phyloP scores from a whole-genome alignment of 2,888 invertebrate species.

The Ophion ventricosus region DNA sequence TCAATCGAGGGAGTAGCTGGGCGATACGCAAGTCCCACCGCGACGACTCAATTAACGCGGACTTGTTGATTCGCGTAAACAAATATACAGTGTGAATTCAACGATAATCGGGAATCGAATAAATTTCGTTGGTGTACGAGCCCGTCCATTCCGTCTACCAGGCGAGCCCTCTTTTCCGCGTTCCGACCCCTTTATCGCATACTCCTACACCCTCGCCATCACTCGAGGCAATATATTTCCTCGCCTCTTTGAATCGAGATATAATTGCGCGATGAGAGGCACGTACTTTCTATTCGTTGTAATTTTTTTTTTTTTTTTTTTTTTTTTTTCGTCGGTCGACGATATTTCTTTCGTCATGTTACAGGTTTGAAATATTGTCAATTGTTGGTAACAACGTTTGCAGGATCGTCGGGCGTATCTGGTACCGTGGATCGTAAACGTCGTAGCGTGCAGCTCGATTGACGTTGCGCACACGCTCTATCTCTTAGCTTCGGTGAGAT shows the following conservation, averaged over 20 bases:
- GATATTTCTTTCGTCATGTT: neutral
- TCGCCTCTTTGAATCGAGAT: neutral
- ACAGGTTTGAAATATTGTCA: neutral
- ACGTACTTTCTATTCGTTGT: neutral
- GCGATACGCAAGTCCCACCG: neutral
- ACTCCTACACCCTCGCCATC: neutral
- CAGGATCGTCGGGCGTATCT: slow-evolving; percentile 89
- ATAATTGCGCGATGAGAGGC: neutral
- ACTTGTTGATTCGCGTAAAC: slow-evolving; percentile 46
- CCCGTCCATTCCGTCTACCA: neutral
- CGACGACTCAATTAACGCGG: slow-evolving; percentile 54
- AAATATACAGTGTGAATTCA: neutral
- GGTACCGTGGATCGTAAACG: slow-evolving; percentile 90
- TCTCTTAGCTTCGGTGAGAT: slow-evolving; percentile 88
- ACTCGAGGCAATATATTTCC: too few species aligned
- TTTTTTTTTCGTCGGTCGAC: neutral
- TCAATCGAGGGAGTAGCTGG: slow-evolving; percentile 39
- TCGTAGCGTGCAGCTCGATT: slow-evolving; percentile 87
- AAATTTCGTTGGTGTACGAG: neutral
- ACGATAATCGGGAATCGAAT: neutral
- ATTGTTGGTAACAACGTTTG: neutral
- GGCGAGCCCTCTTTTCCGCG: too few species aligned
- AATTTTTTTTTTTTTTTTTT: neutral
- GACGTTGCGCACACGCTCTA: slow-evolving; percentile 89
- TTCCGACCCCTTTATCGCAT: neutral